phyloP scores from a whole-genome alignment of 1,140 invertebrate species.

The Lepidurus arcticus region DNA sequence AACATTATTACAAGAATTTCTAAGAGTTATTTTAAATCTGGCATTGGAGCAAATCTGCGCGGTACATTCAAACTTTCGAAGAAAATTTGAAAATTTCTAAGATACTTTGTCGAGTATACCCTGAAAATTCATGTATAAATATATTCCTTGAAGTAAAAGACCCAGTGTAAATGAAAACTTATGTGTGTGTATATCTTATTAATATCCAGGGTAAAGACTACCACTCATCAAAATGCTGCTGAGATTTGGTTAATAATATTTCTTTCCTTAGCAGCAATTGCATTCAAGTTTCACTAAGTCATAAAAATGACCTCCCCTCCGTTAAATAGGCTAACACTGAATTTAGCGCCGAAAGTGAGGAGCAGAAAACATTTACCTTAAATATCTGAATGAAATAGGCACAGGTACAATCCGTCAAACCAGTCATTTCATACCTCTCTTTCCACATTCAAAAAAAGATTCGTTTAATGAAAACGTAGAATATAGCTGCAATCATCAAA shows the following conservation, averaged over 20 bases:
- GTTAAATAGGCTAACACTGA: not conserved
- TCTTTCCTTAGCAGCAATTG: not conserved
- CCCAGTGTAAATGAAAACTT: not conserved
- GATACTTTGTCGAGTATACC: too few relatives aligned
- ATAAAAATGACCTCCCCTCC: not conserved
- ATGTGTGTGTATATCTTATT: not conserved
- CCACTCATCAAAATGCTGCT: not conserved
- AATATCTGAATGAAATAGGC: not conserved
- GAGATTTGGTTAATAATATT: not conserved
- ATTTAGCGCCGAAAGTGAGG: not conserved
- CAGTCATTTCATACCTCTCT: not conserved
- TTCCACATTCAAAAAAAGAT: not conserved
- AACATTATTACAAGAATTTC: too few relatives aligned
- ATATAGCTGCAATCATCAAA: conserved; percentile 1
- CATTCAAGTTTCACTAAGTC: not conserved
- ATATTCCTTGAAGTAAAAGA: not conserved
- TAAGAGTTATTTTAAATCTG: too few relatives aligned
- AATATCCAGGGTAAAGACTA: not conserved
- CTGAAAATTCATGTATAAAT: too few relatives aligned
- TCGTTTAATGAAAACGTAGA: not conserved
- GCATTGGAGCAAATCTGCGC: too few relatives aligned
- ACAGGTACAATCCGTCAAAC: conserved; percentile 14
- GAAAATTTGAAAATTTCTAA: too few relatives aligned
- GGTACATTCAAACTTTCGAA: too few relatives aligned
- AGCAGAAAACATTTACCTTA: not conserved